Evolutionary conservation across 2,888 invertebrate genomes (phyloP).

Genomic region (Lomographa bimaculata): DNA sequence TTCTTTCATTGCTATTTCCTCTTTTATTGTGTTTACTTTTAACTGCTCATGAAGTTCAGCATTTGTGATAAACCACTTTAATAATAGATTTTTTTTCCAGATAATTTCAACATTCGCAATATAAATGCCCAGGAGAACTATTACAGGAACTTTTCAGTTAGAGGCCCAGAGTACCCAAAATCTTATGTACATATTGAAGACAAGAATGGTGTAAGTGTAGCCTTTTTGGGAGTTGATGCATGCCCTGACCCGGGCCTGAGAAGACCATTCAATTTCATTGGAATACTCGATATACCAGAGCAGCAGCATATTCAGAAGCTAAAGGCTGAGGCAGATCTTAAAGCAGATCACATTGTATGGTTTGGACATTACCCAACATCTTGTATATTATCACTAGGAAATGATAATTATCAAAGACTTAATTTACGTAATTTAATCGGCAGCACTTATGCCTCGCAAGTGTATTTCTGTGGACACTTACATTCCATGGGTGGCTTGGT

Average conservation of each 20-base stretch:
- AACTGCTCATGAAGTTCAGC: too few species aligned
- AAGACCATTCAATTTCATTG: slow-evolving; percentile 96
- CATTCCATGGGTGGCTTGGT: slow-evolving; percentile 92
- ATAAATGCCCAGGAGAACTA: slow-evolving; percentile 88
- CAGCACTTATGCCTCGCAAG: slow-evolving; percentile 84
- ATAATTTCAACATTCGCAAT: slow-evolving; percentile 93
- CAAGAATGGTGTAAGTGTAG: slow-evolving; percentile 85
- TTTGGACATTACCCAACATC: slow-evolving; percentile 97
- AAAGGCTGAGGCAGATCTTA: slow-evolving; percentile 77
- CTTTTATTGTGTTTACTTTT: too few species aligned
- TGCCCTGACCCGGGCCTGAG: slow-evolving; percentile 93
- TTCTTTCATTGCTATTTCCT: too few species aligned
- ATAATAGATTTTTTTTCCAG: slow-evolving; percentile 83
- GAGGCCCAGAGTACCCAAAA: slow-evolving; percentile 86
- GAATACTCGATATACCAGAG: slow-evolving; percentile 85
- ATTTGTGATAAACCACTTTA: too few species aligned
- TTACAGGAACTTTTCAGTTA: slow-evolving; percentile 90
- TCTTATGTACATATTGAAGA: slow-evolving; percentile 87
- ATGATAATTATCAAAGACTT: slow-evolving; percentile 69
- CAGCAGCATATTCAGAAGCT: slow-evolving; percentile 82
- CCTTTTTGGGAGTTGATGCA: slow-evolving; percentile 95
- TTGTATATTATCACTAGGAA: slow-evolving; percentile 87
- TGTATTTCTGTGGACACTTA: slow-evolving; percentile 95
- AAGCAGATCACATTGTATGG: slow-evolving; percentile 76
- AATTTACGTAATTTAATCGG: slow-evolving; percentile 84